phyloP scores from a whole-genome alignment of 2,888 invertebrate genomes.

The Brenthis daphne region DNA sequence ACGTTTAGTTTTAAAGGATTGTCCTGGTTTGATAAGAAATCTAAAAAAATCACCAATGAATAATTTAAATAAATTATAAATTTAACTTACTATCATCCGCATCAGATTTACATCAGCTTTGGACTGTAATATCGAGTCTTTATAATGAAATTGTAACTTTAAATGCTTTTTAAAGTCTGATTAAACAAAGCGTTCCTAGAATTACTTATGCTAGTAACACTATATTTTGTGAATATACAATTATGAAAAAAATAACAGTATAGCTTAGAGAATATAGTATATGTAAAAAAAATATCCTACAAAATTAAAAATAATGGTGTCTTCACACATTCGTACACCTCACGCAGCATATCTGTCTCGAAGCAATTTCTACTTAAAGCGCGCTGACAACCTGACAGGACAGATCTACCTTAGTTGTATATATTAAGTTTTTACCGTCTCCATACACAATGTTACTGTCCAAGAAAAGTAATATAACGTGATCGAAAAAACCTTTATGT shows the following conservation, averaged over 20 bases:
- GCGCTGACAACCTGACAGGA: constrained; percentile 7
- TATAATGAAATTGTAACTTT: background rate
- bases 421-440: background rate
- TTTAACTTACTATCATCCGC: too few relatives aligned
- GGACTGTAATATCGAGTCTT: too few relatives aligned
- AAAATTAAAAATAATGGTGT: background rate
- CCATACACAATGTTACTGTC: too few relatives aligned
- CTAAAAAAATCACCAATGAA: too few relatives aligned
- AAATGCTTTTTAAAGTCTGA: background rate
- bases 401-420: constrained; percentile 7
- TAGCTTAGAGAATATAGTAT: background rate
- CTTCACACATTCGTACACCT: constrained; percentile 7
- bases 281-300: background rate
- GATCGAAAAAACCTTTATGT: too few relatives aligned
- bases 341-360: constrained; percentile 15
- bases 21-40: too few relatives aligned
- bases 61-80: too few relatives aligned
- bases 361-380: constrained; percentile 5
- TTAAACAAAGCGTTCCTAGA: too few relatives aligned
- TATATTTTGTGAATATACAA: too few relatives aligned
- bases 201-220: too few relatives aligned
- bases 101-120: too few relatives aligned
- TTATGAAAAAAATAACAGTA: background rate
- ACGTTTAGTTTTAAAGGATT: background rate
- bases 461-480: too few relatives aligned